A percentile compares a stretch with the other conserved stretches of the same genome.
phyloP scores from a whole-genome alignment of 2,797 vertebrate genomes.

The Neoniphon sammara region DNA sequence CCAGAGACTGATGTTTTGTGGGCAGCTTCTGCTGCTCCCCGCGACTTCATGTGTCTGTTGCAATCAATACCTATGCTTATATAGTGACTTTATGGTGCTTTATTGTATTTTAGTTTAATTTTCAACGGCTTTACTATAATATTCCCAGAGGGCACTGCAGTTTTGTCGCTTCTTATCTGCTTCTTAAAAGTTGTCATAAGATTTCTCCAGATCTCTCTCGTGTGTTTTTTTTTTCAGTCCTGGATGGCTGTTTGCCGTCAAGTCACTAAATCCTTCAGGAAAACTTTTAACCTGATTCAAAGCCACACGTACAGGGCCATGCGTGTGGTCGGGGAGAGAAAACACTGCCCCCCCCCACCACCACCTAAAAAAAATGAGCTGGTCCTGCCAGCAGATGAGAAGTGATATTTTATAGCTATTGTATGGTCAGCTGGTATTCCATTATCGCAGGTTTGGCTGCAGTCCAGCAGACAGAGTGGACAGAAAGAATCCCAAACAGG shows the following conservation, averaged over 20 bases:
- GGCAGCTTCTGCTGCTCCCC: background rate
- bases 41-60: background rate
- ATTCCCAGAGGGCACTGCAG: too few relatives aligned
- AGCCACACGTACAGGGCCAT: background rate
- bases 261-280: background rate
- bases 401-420: slow-evolving; percentile 3
- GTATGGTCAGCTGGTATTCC: slow-evolving; percentile 41
- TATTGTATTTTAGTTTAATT: slow-evolving; percentile 6
- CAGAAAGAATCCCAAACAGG: slow-evolving; percentile 50
- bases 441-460: slow-evolving; percentile 53
- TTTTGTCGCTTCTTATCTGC: background rate
- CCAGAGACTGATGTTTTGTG: background rate
- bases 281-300: slow-evolving; percentile 25
- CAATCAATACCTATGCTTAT: background rate
- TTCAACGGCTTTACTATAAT: too few relatives aligned
- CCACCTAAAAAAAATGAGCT: background rate
- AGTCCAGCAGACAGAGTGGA: slow-evolving; percentile 43
- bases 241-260: background rate
- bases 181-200: background rate
- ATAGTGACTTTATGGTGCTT: background rate
- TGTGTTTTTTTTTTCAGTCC: background rate
- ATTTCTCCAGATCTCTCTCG: background rate
- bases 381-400: slow-evolving; percentile 11
- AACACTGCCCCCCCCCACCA: background rate
- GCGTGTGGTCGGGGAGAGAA: slow-evolving; percentile 4